phyloP scores from a whole-genome alignment of 2,113 vertebrate genomes.

The Anser cygnoides region DNA sequence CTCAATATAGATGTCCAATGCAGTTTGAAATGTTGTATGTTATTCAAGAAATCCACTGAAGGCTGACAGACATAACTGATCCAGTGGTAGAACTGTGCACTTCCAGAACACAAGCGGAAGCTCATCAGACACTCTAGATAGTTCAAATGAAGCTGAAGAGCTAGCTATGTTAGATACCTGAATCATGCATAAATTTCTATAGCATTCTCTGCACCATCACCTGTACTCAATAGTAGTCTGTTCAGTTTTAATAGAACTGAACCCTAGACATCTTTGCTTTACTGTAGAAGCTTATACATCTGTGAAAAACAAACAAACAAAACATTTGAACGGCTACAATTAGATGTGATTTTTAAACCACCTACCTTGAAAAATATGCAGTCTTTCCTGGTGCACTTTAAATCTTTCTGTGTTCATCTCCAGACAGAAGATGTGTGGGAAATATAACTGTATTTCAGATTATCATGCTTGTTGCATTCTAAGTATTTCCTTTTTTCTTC shows the following conservation, averaged over 20 bases:
- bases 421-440: background rate
- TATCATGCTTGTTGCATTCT: background rate
- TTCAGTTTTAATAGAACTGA: background rate
- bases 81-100: background rate
- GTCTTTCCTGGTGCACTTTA: background rate
- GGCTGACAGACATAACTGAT: background rate
- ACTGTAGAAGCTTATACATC: background rate
- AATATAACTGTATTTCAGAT: fast-evolving
- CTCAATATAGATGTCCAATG: background rate
- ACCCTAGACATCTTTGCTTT: fast-evolving
- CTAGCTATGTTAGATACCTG: background rate
- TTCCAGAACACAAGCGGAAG: background rate
- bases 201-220: background rate
- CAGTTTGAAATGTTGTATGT: background rate
- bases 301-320: background rate
- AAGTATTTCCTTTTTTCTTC: background rate
- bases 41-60: background rate
- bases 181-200: background rate
- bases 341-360: background rate
- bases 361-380: background rate
- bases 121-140: background rate
- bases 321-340: background rate
- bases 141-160: background rate
- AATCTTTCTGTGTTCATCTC: background rate
- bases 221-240: background rate